Percentiles rank a stretch among this genome's conserved stretches.
Conservation (phyloP, 2,797 vertebrate genomes). For the Geotrypetes seraphini region DNA sequence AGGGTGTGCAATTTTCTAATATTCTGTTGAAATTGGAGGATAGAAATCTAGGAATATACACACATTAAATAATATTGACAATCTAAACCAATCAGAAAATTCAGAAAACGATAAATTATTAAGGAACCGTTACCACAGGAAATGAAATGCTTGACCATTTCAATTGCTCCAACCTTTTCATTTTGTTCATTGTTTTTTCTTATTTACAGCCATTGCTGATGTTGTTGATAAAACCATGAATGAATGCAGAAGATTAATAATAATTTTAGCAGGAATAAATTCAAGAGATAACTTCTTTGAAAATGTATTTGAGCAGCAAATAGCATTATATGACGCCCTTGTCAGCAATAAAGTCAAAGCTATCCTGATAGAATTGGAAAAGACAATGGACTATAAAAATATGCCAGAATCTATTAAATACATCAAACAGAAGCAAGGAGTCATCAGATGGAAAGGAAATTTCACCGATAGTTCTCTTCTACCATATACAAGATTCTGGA, state of each 20-base stretch:
- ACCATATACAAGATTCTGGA: conserved; percentile 76
- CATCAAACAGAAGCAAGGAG: conserved; percentile 69
- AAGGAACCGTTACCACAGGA: too few relatives aligned
- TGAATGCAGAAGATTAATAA: conserved; percentile 74
- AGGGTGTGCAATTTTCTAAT: too few relatives aligned
- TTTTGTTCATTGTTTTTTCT: too few relatives aligned
- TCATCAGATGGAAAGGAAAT: conserved; percentile 57
- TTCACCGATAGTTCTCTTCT: conserved; percentile 23
- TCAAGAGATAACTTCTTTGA: conserved; percentile 21
- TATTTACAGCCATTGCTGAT: conserved; percentile 60
- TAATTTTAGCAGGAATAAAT: conserved; percentile 55
- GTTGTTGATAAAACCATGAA: conserved; percentile 66
- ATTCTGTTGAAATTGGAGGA: too few relatives aligned
- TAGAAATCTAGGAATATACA: too few relatives aligned
- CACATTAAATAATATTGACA: too few relatives aligned
- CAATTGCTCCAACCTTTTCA: too few relatives aligned
- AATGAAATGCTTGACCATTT: too few relatives aligned
- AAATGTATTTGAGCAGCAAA: conserved; percentile 65
- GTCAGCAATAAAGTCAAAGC: conserved; percentile 58
- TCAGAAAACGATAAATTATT: too few relatives aligned
- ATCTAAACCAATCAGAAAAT: too few relatives aligned
- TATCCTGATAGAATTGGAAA: conserved; percentile 75
- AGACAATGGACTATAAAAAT: conserved; percentile 59
- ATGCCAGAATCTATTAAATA: conserved; percentile 79
- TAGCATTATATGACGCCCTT: conserved; percentile 74